Base-by-base conservation (phyloP, 2,888 invertebrate species). In the Lepidocyrtinus sp. region DNA sequence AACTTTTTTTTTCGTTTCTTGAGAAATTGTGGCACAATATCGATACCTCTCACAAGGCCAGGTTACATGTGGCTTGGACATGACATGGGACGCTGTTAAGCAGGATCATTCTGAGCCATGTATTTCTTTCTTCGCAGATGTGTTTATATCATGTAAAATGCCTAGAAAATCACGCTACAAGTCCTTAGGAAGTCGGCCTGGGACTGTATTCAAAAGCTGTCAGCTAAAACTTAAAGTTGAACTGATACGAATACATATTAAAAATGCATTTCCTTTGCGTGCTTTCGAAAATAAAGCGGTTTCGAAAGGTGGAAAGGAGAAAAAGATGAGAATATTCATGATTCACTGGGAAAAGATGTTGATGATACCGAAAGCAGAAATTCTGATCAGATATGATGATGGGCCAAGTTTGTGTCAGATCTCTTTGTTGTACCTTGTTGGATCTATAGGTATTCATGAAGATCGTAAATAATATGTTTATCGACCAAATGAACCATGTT, bases 141-240 rank as follows among this genome's bases (percentile, higher is more conserved):
- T 75, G 75, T 81, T 81, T 74, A 81, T 63, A 67, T 75, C 81
- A 61, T 81, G 75, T 71, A 67, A 75, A 76, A 76, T 76, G 65
- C 55, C 65, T 64, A 76, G 65, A 75, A 71, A 76, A 36, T 71
- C 76, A 71, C 76, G 76, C 76, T 76, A 76, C 76, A 76, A 76
- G 76, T 27, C 70, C 70, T 70, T 71, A 65, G 70, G 70, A 64
- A 70, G 70, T 9, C 17, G 67, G 62, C 21, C 27, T 24, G 45
- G 67, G 64, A 71, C 70, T 71, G 75, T 70, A 76, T 63, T 76
- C 71, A 71, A 76, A 55, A 76, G 65, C 15, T n/a, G n/a, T n/a
- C n/a, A n/a, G n/a, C 36, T 36, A 36, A 36, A 36, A 12, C 36
- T 12, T n/a, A n/a, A n/a, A 36, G 36, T 36, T 36, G 5, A 5